phyloP scores from a whole-genome alignment of 2,888 invertebrate genomes.

The Muschampia plurimacula region DNA sequence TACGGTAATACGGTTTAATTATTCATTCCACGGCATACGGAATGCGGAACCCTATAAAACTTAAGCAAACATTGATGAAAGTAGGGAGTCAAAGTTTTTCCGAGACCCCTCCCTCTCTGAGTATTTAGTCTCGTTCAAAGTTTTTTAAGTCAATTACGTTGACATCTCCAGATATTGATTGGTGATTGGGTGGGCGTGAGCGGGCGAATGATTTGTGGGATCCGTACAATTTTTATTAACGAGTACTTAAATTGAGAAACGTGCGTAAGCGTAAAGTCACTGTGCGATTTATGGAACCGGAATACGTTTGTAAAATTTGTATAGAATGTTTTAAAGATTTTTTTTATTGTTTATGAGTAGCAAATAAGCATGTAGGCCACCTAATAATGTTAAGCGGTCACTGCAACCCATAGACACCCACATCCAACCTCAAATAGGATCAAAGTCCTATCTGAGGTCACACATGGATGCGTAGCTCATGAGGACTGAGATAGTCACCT shows the following conservation, averaged over 20 bases:
- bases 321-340: too few relatives aligned
- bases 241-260: not conserved
- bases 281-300: too few relatives aligned
- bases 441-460: too few relatives aligned
- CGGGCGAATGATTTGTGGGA: slow-evolving; percentile 25
- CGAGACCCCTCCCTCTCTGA: slow-evolving; percentile 46
- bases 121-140: slow-evolving; percentile 58
- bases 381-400: too few relatives aligned
- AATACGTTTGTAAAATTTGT: too few relatives aligned
- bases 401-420: too few relatives aligned
- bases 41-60: slow-evolving; percentile 44
- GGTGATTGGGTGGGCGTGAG: slow-evolving; percentile 43
- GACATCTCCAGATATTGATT: slow-evolving; percentile 57
- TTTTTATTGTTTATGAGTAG: too few relatives aligned
- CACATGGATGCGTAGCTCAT: too few relatives aligned
- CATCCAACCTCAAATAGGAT: too few relatives aligned
- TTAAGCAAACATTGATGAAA: slow-evolving; percentile 49
- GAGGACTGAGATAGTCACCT: too few relatives aligned
- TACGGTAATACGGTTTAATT: not conserved
- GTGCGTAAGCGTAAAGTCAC: not conserved
- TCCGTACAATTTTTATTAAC: slow-evolving; percentile 23
- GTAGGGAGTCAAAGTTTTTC: slow-evolving; percentile 40
- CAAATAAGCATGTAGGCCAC: too few relatives aligned
- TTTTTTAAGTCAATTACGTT: slow-evolving; percentile 62
- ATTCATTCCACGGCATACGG: not conserved